Conservation (phyloP, 2,888 invertebrate species). For the Leptopilina drosophilae region DNA sequence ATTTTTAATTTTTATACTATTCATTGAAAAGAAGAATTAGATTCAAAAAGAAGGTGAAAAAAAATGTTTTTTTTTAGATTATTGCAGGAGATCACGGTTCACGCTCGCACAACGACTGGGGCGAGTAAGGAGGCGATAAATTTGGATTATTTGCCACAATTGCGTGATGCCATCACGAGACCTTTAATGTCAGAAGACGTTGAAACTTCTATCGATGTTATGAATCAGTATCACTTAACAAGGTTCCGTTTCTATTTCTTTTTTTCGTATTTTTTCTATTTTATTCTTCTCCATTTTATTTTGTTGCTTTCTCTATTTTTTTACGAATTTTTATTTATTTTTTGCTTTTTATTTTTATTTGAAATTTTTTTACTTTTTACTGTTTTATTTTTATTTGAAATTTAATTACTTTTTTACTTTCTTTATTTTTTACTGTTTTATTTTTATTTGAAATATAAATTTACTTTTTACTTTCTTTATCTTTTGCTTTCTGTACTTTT, state of each 20-base stretch:
- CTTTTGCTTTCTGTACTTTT: too few relatives aligned
- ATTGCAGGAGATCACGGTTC: conserved; percentile 71
- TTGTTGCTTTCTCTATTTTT: too few relatives aligned
- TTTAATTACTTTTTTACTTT: too few relatives aligned
- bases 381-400: too few relatives aligned
- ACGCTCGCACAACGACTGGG: conserved; percentile 69
- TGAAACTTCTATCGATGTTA: conserved; percentile 82
- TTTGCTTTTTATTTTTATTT: too few relatives aligned
- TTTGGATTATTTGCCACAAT: conserved; percentile 90
- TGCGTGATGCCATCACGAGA: conserved; percentile 86
- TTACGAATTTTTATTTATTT: too few relatives aligned
- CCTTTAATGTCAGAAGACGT: conserved; percentile 90
- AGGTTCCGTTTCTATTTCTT: conserved; percentile 62
- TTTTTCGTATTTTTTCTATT: too few relatives aligned
- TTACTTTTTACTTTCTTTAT: too few relatives aligned
- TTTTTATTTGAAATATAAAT: too few relatives aligned
- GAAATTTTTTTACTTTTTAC: too few relatives aligned
- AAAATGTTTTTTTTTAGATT: conserved; percentile 58
- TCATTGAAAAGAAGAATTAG: background rate
- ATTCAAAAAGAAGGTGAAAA: background rate
- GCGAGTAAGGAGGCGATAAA: conserved; percentile 87
- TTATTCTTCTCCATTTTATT: too few relatives aligned
- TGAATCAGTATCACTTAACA: conserved; percentile 91
- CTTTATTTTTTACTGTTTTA: too few relatives aligned
- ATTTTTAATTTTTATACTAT: background rate